Evolutionary conservation across 2,888 invertebrate species (phyloP).

Genomic region (Nomada fabriciana): DNA sequence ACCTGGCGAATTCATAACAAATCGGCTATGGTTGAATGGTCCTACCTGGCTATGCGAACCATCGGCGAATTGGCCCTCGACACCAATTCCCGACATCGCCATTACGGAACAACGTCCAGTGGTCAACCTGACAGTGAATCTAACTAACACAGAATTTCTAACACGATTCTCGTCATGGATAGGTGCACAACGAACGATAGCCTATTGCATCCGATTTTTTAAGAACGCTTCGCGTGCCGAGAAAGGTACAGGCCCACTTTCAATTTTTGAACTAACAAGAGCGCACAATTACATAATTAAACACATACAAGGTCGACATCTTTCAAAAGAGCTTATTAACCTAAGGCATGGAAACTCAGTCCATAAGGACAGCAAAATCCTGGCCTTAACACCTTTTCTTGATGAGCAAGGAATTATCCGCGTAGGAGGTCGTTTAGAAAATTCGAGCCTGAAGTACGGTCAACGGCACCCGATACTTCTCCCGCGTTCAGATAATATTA

Average conservation of each 20-base stretch:
- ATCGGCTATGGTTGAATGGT: background rate
- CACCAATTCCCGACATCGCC: background rate
- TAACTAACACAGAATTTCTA: background rate
- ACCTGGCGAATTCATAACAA: background rate
- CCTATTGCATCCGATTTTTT: background rate
- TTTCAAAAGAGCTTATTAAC: background rate
- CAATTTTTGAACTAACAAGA: background rate
- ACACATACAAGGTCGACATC: background rate
- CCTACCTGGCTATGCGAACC: background rate
- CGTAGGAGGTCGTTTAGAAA: background rate
- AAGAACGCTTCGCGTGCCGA: background rate
- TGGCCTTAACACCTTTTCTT: background rate
- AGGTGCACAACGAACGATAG: background rate
- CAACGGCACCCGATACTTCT: background rate
- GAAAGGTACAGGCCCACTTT: background rate
- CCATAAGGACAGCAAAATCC: background rate
- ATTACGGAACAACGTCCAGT: background rate
- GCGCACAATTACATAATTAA: background rate
- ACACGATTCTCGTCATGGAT: background rate
- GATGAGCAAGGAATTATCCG: background rate
- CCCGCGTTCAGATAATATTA: background rate
- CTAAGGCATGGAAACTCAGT: background rate
- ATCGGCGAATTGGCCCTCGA: background rate
- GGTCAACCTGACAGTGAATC: background rate
- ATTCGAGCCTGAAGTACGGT: background rate